These are phyloP conservation scores for Tachina grossa DNA, from an alignment of 2,888 invertebrate species.

Conservation along the genomic window DNA sequence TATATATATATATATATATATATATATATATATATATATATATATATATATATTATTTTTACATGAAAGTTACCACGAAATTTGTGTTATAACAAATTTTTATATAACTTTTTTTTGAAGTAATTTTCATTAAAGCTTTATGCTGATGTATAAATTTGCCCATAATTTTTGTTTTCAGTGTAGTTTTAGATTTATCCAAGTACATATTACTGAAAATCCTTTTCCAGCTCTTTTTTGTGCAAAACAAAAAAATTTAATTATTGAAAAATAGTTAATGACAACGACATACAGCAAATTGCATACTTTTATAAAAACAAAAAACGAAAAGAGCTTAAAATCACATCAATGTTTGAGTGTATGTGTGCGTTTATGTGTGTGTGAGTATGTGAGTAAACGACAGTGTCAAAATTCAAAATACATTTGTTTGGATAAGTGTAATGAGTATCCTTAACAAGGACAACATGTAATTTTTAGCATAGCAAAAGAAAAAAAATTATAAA, in stretches of 20 bases:
- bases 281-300: conserved; percentile 55
- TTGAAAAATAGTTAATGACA: conserved; percentile 70
- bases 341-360: neutral
- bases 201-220: conserved; percentile 47
- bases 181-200: conserved; percentile 61
- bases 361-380: neutral
- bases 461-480: conserved; percentile 45
- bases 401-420: conserved; percentile 63
- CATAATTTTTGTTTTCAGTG: too few relatives aligned
- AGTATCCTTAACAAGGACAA: conserved; percentile 61
- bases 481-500: neutral
- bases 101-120: too few relatives aligned
- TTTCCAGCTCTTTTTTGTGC: conserved; percentile 10
- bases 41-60: too few relatives aligned
- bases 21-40: too few relatives aligned
- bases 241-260: conserved; percentile 59
- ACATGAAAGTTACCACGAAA: too few relatives aligned
- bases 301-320: conserved; percentile 4
- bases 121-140: too few relatives aligned
- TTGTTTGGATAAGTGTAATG: conserved; percentile 9
- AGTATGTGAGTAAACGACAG: conserved; percentile 42
- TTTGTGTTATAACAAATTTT: too few relatives aligned
- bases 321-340: conserved; percentile 6
- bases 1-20: too few relatives aligned
- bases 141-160: too few relatives aligned